Percentiles rank a stretch among this genome's conserved stretches.
These are phyloP conservation scores for Sinopyrophorus schimmeli DNA, from an alignment of 2,888 invertebrate genomes.

Conservation along the genomic window DNA sequence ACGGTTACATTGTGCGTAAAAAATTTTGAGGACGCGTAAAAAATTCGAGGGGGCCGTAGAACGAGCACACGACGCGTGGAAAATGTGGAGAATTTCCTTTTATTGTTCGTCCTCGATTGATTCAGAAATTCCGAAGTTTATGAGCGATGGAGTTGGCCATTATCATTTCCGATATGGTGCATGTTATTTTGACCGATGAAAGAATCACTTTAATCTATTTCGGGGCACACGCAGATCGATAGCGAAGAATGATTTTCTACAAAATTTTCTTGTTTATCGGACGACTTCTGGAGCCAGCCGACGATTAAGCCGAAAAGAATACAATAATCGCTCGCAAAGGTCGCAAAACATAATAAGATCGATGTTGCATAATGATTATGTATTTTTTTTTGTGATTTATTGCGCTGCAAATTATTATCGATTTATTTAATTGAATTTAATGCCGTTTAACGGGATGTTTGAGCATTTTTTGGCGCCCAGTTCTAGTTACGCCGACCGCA, in stretches of 20 bases:
- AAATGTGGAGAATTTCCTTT: no score
- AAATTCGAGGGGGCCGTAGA: not conserved
- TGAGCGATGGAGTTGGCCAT: constrained; percentile 11
- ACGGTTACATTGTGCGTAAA: constrained; percentile 5
- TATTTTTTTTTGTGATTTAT: constrained; percentile 11
- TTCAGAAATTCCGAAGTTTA: constrained; percentile 14
- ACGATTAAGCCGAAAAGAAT: constrained; percentile 23
- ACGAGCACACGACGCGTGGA: not conserved
- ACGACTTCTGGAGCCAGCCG: constrained; percentile 13
- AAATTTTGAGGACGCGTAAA: not conserved
- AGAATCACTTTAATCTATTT: constrained; percentile 27
- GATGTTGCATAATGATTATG: constrained; percentile 19
- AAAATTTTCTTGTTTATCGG: constrained; percentile 28
- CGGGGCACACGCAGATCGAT: constrained; percentile 20
- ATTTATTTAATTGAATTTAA: constrained; percentile 5
- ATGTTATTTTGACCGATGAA: constrained; percentile 25
- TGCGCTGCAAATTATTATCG: constrained; percentile 10
- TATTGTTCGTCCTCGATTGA: constrained; percentile 6
- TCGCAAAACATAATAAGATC: constrained; percentile 23
- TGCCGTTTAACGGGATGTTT: constrained; percentile 5
- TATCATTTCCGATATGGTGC: constrained; percentile 20
- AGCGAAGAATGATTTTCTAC: constrained; percentile 19
- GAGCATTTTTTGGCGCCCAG: not conserved
- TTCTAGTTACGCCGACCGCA: no score
- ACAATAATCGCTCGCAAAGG: constrained; percentile 21